phyloP scores from a whole-genome alignment of 2,888 invertebrate species.

The Polietes domitor region DNA sequence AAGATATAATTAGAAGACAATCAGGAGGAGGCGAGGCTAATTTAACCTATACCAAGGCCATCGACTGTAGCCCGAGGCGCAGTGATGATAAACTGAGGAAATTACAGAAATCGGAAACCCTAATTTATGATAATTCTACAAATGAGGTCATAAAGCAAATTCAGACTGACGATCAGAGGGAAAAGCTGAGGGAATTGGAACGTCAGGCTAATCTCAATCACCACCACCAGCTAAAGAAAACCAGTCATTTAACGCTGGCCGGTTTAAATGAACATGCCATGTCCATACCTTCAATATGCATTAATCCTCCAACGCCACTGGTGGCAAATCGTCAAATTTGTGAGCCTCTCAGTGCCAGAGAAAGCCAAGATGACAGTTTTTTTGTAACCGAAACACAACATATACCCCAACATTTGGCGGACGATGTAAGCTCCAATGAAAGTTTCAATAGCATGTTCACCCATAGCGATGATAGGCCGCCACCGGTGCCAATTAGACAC shows the following conservation, averaged over 20 bases:
- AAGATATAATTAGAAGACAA: constrained; percentile 37
- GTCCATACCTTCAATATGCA: constrained; percentile 74
- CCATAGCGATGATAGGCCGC: constrained; percentile 35
- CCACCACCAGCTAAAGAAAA: constrained; percentile 35
- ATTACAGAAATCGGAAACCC: constrained; percentile 75
- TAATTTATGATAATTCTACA: constrained; percentile 76
- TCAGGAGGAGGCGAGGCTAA: constrained; percentile 15
- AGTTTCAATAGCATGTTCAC: constrained; percentile 59
- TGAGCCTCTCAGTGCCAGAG: constrained; percentile 39
- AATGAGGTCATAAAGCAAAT: constrained; percentile 58
- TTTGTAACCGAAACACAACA: constrained; percentile 12
- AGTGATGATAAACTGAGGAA: constrained; percentile 68
- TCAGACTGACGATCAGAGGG: background rate
- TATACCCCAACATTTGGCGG: constrained; percentile 5
- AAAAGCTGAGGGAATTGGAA: constrained; percentile 19
- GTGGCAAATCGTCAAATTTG: constrained; percentile 47
- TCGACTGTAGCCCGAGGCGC: background rate
- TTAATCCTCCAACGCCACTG: constrained; percentile 77
- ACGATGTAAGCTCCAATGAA: constrained; percentile 67
- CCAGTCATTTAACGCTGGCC: constrained; percentile 36
- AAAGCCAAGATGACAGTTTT: constrained; percentile 37
- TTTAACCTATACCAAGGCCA: background rate
- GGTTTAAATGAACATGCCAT: constrained; percentile 59
- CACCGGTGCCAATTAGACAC: background rate
- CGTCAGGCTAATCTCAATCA: constrained; percentile 22